Percentiles rank a stretch among this genome's conserved stretches.
phyloP scores from a whole-genome alignment of 2,797 vertebrate species.

The Xiphophorus birchmanni region DNA sequence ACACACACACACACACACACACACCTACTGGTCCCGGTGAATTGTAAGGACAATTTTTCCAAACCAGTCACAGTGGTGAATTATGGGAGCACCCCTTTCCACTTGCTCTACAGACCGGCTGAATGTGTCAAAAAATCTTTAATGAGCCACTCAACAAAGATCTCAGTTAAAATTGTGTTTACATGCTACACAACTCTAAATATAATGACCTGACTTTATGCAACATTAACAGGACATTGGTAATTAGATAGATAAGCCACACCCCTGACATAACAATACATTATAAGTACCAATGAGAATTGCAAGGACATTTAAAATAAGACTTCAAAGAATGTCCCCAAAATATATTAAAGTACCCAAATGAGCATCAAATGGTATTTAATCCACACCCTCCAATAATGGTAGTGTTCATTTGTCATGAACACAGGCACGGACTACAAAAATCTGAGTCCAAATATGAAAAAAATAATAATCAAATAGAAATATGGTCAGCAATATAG shows the following conservation, averaged over 20 bases:
- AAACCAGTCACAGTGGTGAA: neutral
- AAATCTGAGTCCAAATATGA: neutral
- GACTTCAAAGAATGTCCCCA: too few relatives aligned
- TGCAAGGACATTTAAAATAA: too few relatives aligned
- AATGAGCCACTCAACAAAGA: neutral
- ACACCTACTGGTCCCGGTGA: neutral
- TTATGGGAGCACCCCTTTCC: neutral
- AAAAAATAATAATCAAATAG: neutral
- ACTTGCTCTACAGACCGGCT: neutral
- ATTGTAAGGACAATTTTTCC: neutral
- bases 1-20: neutral
- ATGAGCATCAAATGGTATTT: too few relatives aligned
- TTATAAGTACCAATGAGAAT: too few relatives aligned
- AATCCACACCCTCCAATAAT: too few relatives aligned
- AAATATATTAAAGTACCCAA: too few relatives aligned
- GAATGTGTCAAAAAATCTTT: neutral
- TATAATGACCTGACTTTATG: neutral
- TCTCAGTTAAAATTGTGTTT: neutral
- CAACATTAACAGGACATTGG: neutral
- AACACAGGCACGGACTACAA: neutral
- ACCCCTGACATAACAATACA: slow-evolving; percentile 4
- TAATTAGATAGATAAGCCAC: neutral
- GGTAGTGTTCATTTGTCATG: neutral
- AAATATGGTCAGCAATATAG: neutral
- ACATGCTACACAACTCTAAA: neutral